Evolutionary conservation across 2,888 invertebrate genomes (phyloP), one percentile per base, ranked within the genome.

Genomic region (Tenthredo notha): DNA sequence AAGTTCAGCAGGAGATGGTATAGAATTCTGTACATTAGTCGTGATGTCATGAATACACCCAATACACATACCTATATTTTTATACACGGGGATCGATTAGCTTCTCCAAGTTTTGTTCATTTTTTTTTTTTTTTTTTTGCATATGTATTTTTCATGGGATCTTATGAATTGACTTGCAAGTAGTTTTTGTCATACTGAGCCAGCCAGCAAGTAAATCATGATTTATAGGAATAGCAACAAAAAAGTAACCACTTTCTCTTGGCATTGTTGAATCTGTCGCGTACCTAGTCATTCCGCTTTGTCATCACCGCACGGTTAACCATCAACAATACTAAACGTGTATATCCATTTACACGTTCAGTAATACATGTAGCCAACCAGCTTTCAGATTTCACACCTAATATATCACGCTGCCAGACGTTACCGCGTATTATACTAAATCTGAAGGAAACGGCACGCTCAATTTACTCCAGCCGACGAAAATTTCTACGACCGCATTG

Each of bases 231-330:
- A 50, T 2, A 77, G 29, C 29, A 33, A 77, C 10, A 54, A 50
- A 54, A 54, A 77, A 50, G 54, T 1, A 54, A 18, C 54, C 18
- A 77, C 18, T 77, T 54, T 33, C 75, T 47, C 47, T 12, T 10
- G n/a, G 78, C 61, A 58, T 61, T 80, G 80, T 80, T 40, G 61
- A n/a, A 54, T 61, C 61, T 15, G 50, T 83, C 83, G 50, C 21
- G 74, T 74, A 70, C 21, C 37, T 43, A 61, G 70, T 70, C 29
- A 47, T 15, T 67, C 18, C 67, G 29, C n/a, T 83, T 67, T 83
- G 70, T 83, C 83, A 83, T 67, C 18, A n/a, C 47, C 83, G 67
- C 83, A 50, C 61, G 83, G 83, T 70, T 83, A 67, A 70, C 65
- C 43, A 33, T 43, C 83, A 50, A 83, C 83, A 83, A 83, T 83